Percentiles rank a stretch among this genome's conserved stretches.
Evolutionary conservation across 2,888 invertebrate genomes (phyloP).

Genomic region (Crossocerus cetratus): DNA sequence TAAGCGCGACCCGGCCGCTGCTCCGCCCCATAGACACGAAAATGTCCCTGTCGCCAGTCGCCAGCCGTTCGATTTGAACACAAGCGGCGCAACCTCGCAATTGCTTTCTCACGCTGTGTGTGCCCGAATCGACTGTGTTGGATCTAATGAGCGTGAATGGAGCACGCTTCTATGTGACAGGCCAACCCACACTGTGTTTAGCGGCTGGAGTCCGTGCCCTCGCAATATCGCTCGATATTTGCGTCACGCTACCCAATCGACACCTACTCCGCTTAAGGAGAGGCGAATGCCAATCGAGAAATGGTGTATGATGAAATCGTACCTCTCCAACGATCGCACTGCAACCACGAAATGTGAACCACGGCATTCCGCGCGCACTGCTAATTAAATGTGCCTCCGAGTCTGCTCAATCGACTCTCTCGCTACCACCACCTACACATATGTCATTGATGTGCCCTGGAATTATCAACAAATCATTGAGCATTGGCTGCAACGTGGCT

Average conservation of each 20-base stretch:
- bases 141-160: slow-evolving; percentile 23
- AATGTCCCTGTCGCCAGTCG: slow-evolving; percentile 29
- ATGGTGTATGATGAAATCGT: too few species aligned
- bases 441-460: too few species aligned
- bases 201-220: too few species aligned
- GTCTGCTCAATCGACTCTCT: background rate
- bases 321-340: too few species aligned
- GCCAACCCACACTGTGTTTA: too few species aligned
- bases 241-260: too few species aligned
- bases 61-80: slow-evolving; percentile 28
- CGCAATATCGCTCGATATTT: too few species aligned
- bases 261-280: too few species aligned
- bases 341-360: background rate
- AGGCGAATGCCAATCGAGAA: too few species aligned
- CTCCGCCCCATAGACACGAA: slow-evolving; percentile 31
- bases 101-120: slow-evolving; percentile 43
- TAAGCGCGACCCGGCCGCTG: slow-evolving; percentile 37
- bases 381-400: background rate
- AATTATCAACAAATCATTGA: too few species aligned
- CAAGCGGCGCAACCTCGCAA: slow-evolving; percentile 17
- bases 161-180: slow-evolving; percentile 3
- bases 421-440: too few species aligned
- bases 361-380: background rate
- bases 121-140: slow-evolving; percentile 14
- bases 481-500: too few species aligned